Evolutionary conservation across 1,140 invertebrate species (phyloP), one percentile per base, ranked within the genome.

Genomic region (Daktulosphaira vitifoliae): DNA sequence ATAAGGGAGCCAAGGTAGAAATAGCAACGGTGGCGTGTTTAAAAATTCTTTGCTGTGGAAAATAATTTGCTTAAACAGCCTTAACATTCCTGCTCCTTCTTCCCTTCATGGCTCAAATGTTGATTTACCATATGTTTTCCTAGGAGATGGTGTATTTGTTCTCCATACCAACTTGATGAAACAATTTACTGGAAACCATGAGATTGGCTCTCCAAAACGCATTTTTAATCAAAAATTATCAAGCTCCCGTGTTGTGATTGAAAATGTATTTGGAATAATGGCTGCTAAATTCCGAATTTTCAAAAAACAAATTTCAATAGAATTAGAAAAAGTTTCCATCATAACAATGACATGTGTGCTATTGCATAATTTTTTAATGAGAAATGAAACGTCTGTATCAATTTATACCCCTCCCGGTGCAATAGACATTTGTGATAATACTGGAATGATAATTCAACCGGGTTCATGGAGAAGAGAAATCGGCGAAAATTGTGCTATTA

Each of bases 91-190:
- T 1, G 50, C 22, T 59, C 71, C 78, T 26, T n/a, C n/a, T n/a
- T 26, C 29, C 29, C 16, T 25, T 16, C 26, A 20, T 52, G 29
- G 26, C 38, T 52, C 65, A 66, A 53, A 69, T 59, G 51, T 76
- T 16, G 71, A 70, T 48, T 29, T 4, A 42, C 70, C 73, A 38
- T 73, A 74, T 66, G 68, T 75, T 26, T 72, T 81, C 70, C 68
- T 80, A 26, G 78, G 72, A 9, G 78, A 81, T 71, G 76, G 78
- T 62, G 78, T 77, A 46, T 82, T 81, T 72, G 70, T 76, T 37
- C 44, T 80, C 39, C 66, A 65, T 50, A 33, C 65, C 56, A 69
- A 75, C 67, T 56, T 79, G 25, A 72, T 79, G 74, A 77, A 77
- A 70, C 77, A 77, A 62, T 79, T 71, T 71, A 66, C 67, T 22